Evolutionary conservation across 2,113 vertebrate genomes (phyloP), one percentile per base, ranked within the genome.

Genomic region (Opisthocomus hoazin): DNA sequence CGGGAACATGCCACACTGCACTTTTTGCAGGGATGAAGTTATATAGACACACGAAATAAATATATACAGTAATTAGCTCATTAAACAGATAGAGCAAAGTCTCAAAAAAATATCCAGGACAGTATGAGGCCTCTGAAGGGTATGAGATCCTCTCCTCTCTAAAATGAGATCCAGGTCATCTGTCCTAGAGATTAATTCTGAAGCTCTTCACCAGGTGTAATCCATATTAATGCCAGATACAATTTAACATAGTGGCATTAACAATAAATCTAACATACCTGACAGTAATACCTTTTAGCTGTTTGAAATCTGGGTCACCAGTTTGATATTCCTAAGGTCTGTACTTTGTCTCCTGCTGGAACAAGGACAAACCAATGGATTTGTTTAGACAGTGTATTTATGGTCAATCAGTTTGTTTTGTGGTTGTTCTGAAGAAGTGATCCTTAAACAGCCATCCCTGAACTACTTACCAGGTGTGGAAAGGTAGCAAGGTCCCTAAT

Each of bases 191-290:
- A 34, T 39, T 96, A 96, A 95, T 83, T 96, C 93, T 63, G 74
- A 94, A 96, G 63, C 69, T 92, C 54, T 77, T 86, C 77, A 83
- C 54, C 75, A 88, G 30, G 83, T 82, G 79, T 94, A 92, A 97
- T 93, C 93, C 80, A 23, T 81, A 76, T 94, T 95, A 94, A 92
- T 63, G 50, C 83, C 95, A 95, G 82, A 78, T 48, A 17, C 32
- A 80, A 83, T 85, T 91, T 87, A 75, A 85, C 53, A 27, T 51
- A 27, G 66, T 89, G 21, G 27, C 84, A 96, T 96, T 96, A 58
- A 36, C 73, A 95, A 70, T 87, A 95, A 97, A 97, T 91, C 94
- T 97, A 95, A 87, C 86, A 70, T 68, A 91, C 74, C 76, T 90
- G 84, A 95, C 56, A 86, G 57, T 32, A 92, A 65, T 92, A 87